Conservation (phyloP, 2,888 invertebrate genomes). For the Phengaris arion region DNA sequence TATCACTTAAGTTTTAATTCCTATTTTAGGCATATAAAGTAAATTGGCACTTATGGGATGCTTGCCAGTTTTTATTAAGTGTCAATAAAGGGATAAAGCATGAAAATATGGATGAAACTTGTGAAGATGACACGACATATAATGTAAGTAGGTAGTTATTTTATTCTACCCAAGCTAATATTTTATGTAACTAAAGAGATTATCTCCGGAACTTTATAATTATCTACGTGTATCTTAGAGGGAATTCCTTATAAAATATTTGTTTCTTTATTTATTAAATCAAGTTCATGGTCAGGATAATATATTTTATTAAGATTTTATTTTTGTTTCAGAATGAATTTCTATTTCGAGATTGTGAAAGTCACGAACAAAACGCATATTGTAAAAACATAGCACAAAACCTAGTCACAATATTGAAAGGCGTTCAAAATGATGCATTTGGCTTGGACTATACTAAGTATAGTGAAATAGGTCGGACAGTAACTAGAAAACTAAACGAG, state of each 20-base stretch:
- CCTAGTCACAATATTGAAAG: conserved; percentile 55
- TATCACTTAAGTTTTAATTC: conserved; percentile 9
- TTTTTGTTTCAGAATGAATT: conserved; percentile 44
- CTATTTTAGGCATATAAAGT: conserved; percentile 59
- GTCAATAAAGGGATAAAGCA: conserved; percentile 49
- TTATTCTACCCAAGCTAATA: too few relatives aligned
- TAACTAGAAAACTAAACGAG: conserved; percentile 55
- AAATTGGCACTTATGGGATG: conserved; percentile 69
- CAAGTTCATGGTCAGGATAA: neutral
- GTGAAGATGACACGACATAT: conserved; percentile 37
- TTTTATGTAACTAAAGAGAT: too few relatives aligned
- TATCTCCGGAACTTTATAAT: too few relatives aligned
- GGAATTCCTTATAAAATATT: too few relatives aligned
- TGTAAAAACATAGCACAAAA: conserved; percentile 58
- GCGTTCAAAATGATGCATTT: conserved; percentile 61
- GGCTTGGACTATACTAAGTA: conserved; percentile 54
- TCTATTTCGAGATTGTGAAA: conserved; percentile 36
- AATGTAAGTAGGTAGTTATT: conserved; percentile 8
- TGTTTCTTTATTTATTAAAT: too few relatives aligned
- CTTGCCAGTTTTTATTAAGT: conserved; percentile 64
- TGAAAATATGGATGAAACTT: conserved; percentile 25
- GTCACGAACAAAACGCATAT: conserved; percentile 38
- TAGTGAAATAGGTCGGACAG: conserved; percentile 53
- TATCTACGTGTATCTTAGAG: too few relatives aligned
- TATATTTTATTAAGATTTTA: neutral